phyloP scores from a whole-genome alignment of 2,888 invertebrate genomes.

The Protophormia terraenovae region DNA sequence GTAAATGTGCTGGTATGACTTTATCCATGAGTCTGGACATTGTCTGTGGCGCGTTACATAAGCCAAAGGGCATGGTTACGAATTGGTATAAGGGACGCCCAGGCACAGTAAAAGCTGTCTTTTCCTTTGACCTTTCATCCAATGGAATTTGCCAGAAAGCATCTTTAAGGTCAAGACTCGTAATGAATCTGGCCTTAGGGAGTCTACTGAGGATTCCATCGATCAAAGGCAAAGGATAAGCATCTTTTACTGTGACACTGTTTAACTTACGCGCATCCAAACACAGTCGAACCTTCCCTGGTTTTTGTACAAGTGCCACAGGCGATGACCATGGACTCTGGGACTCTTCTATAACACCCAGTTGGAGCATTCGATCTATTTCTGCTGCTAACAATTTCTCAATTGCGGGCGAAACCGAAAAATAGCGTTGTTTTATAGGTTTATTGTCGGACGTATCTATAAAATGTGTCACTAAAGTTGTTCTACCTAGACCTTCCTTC shows the following conservation, averaged over 20 bases:
- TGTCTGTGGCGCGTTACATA: slow-evolving; percentile 27
- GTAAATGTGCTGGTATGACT: not conserved
- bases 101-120: not conserved
- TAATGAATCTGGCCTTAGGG: slow-evolving; percentile 5
- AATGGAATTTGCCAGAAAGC: not conserved
- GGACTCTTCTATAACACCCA: slow-evolving; percentile 19
- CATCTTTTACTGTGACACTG: not conserved
- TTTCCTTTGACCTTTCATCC: not conserved
- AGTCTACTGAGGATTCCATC: slow-evolving; percentile 8
- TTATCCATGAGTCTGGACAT: slow-evolving; percentile 21
- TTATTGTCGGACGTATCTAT: not conserved
- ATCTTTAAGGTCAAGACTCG: not conserved
- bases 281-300: slow-evolving; percentile 32
- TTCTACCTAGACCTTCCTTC: not conserved
- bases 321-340: slow-evolving; percentile 24
- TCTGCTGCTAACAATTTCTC: not conserved
- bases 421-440: not conserved
- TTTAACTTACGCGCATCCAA: slow-evolving; percentile 6
- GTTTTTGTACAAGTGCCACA: slow-evolving; percentile 12
- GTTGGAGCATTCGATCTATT: not conserved
- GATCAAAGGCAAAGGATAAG: not conserved
- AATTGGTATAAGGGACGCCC: not conserved
- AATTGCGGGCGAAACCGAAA: not conserved
- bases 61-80: not conserved
- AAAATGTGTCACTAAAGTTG: not conserved